Evolutionary conservation across 2,797 vertebrate genomes (phyloP), one percentile per base, ranked within the genome.

Genomic region (Rachycentron canadum): DNA sequence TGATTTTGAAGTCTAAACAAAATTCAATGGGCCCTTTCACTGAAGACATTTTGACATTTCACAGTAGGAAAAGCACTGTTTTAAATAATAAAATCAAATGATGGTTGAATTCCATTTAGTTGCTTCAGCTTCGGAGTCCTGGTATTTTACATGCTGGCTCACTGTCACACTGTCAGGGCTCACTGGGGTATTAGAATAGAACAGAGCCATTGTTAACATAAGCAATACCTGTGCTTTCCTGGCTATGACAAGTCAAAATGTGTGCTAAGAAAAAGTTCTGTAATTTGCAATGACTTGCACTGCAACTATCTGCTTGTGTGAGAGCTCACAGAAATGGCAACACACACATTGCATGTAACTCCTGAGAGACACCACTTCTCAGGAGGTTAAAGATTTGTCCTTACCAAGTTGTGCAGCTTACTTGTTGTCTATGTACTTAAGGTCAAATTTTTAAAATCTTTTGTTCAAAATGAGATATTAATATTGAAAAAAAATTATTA

Each of bases 171-270:
- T 14, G 25, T 50, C 49, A 50, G 2, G n/a, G 10, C 13, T 14
- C 6, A 26, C 12, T 50, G 11, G 11, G 49, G 11, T 23, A 12
- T 23, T 23, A 23, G 3, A 23, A 12, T 6, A 50, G 11, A 50
- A 25, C 49, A 25, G 4, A 50, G 23, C 4, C 49, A 50, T 25
- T n/a, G 12, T 25, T 25, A 25, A 25, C 23, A 13, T 13, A 4
- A 25, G 11, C 12, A 23, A 50, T 25, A 23, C 23, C 6, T 52
- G 13, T 52, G 5, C 23, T 52, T 26, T 52, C 26, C 12, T 12
- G 13, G 11, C 23, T 14, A 43, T 43, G 49, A 72, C 43, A 53
- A 41, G 49, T 62, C 23, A 70, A 61, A 70, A 60, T 70, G 34
- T 52, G 43, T 69, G 56, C 32, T 69, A 23, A n/a, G 43, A 28